phyloP scores from a whole-genome alignment of 2,888 invertebrate species.

The Argyresthia goedartella region DNA sequence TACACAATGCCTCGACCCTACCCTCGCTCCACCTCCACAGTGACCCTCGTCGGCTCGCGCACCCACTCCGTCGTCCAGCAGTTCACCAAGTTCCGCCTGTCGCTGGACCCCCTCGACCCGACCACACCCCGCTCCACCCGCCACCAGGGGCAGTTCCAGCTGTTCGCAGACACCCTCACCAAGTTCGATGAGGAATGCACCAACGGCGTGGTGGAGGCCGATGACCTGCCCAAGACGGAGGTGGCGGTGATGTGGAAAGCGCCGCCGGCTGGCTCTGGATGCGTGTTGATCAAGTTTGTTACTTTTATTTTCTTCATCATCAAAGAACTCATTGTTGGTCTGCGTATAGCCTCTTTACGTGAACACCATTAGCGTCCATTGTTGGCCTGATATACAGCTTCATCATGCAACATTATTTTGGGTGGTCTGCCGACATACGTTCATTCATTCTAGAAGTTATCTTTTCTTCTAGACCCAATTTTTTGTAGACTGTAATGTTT shows the following conservation, averaged over 20 bases:
- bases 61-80: constrained; percentile 77
- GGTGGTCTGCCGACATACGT: no score
- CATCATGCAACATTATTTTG: no score
- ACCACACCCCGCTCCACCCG: constrained; percentile 34
- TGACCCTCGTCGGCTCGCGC: constrained; percentile 76
- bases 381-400: no score
- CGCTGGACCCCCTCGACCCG: constrained; percentile 75
- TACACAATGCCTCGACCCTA: neutral
- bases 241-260: constrained; percentile 93
- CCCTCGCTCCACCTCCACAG: constrained; percentile 37
- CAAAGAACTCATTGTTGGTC: neutral
- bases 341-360: neutral
- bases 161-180: constrained; percentile 70
- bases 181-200: constrained; percentile 86
- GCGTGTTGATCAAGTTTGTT: constrained; percentile 84
- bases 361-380: neutral
- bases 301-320: neutral
- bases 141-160: constrained; percentile 59
- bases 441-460: no score
- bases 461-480: no score
- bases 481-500: no score
- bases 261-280: constrained; percentile 86
- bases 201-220: constrained; percentile 86
- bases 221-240: constrained; percentile 84
- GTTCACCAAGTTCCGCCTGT: constrained; percentile 84